Base-by-base conservation (phyloP, 2,113 vertebrate genomes). In the Strix uralensis region DNA sequence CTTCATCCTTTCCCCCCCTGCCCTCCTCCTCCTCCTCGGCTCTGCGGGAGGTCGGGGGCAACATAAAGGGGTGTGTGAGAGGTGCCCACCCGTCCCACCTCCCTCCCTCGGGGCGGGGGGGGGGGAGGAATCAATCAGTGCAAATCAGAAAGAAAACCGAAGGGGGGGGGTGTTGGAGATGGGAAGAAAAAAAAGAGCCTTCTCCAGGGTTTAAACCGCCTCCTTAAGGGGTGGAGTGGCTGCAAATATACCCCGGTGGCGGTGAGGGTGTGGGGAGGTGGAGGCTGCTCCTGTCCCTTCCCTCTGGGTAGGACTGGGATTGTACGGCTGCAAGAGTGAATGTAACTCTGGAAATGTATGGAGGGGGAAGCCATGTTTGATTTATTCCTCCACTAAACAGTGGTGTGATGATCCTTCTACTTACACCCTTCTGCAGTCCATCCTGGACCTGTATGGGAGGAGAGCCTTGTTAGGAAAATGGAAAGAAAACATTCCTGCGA, bases 301-400 rank as follows among this genome's bases (percentile, higher is more conserved):
- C 71, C 96, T 81, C 67, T 42, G 88, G 93, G 62, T 70, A 82
- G 94, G 57, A 91, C 86, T 15, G 92, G 87, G 86, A 77, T 96
- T 78, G 67, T 46, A 69, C 77, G 92, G 96, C 93, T 20, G 95
- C 78, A 75, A 80, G 96, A 91, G 94, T 78, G 90, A 70, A 96
- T 92, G 95, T 92, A 96, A 94, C 96, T 96, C 94, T 94, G 96
- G 94, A 93, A 96, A 97, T 94, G 97, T 94, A 96, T 96, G 97
- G 96, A 96, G 96, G 85, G 96, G 97, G 97, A 97, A 97, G 97
- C 97, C 97, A 97, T 97, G 96, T 97, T 97, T 97, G 97, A 97
- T 97, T 97, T 97, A 97, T 97, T 97, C 97, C 94, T 96, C 73
- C 82, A 86, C 94, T 88, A 92, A 96, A 91, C 90, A 66, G 83